Evolutionary conservation across 2,888 invertebrate species (phyloP).

Genomic region (Notodonta dromedarius): DNA sequence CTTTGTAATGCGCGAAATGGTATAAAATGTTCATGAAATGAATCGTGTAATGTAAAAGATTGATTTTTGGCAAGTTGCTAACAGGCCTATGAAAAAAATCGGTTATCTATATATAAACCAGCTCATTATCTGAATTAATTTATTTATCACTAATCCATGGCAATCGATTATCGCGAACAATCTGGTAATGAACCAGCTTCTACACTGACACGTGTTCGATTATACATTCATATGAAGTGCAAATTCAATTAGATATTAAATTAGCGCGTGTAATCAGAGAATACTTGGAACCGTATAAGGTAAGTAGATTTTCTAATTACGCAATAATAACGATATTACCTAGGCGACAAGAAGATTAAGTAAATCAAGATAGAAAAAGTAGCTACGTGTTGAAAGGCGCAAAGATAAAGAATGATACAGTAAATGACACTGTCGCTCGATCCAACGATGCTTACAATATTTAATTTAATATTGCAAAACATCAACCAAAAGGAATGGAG

Average conservation of each 20-base stretch:
- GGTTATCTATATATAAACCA: neutral
- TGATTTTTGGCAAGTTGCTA: too few species aligned
- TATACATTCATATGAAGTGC: slow-evolving; percentile 18
- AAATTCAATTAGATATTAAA: slow-evolving; percentile 16
- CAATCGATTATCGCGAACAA: slow-evolving; percentile 15
- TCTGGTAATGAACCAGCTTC: slow-evolving; percentile 18
- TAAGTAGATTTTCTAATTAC: neutral
- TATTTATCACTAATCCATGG: slow-evolving; percentile 18
- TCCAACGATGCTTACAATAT: too few species aligned
- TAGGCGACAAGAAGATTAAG: too few species aligned
- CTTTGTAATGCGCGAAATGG: too few species aligned
- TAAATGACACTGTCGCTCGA: too few species aligned
- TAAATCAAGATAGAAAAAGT: too few species aligned
- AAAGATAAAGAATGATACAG: too few species aligned
- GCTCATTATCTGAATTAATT: slow-evolving; percentile 14
- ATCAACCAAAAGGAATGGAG: neutral
- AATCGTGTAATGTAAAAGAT: too few species aligned
- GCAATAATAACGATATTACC: neutral
- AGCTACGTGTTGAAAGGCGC: too few species aligned
- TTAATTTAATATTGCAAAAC: neutral
- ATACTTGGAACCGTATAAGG: neutral
- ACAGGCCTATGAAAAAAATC: neutral
- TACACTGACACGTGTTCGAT: slow-evolving; percentile 30
- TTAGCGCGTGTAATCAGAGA: slow-evolving; percentile 2
- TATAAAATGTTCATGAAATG: too few species aligned